phyloP scores from a whole-genome alignment of 1,140 invertebrate genomes.

The Choristoneura fumiferana region DNA sequence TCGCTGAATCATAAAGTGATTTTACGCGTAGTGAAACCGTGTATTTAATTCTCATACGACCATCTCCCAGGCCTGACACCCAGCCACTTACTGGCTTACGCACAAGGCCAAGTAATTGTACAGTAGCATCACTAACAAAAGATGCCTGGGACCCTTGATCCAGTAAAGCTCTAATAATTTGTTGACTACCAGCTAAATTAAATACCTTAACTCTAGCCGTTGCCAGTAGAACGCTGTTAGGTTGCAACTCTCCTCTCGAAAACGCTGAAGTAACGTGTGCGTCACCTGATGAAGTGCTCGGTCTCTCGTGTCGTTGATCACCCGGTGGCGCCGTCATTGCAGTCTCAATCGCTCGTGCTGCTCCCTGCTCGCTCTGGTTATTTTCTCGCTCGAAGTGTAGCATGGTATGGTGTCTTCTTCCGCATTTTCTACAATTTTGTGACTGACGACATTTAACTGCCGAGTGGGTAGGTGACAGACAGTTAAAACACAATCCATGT shows the following conservation, averaged over 20 bases:
- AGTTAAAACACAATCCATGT: conserved; percentile 29
- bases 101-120: conserved; percentile 11
- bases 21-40: conserved; percentile 2
- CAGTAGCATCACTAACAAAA: conserved; percentile 17
- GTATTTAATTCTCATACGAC: not conserved
- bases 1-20: not conserved
- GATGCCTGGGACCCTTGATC: conserved; percentile 18
- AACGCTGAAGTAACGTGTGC: too few species aligned
- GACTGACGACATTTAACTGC: conserved; percentile 18
- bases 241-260: too few species aligned
- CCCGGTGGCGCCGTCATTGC: too few species aligned
- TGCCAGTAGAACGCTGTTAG: too few species aligned
- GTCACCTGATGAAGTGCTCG: too few species aligned
- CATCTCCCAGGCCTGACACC: conserved; percentile 5
- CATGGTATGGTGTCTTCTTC: conserved; percentile 25
- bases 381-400: too few species aligned
- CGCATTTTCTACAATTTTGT: conserved; percentile 22
- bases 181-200: conserved; percentile 22
- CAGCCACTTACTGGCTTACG: not conserved
- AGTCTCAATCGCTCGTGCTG: too few species aligned
- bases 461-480: conserved; percentile 24
- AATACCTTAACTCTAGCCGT: too few species aligned
- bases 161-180: conserved; percentile 20
- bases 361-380: too few species aligned
- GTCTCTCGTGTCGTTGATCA: too few species aligned